Evolutionary conservation across 2,888 invertebrate species (phyloP).

Genomic region (Lingula anatina): DNA sequence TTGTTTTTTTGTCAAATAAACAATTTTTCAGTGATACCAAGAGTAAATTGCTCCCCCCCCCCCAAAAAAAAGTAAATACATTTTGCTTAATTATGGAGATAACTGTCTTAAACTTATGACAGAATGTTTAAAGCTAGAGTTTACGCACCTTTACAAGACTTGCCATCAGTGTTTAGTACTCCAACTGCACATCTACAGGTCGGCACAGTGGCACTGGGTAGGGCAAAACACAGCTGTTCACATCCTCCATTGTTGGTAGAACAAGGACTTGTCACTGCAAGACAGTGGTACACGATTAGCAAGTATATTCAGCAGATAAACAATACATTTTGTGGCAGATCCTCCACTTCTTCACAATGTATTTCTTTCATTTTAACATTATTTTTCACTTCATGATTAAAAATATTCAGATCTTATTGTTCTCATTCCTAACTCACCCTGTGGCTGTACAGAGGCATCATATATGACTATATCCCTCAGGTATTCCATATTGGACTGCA

Average conservation of each 20-base stretch:
- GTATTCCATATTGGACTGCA: conserved; percentile 78
- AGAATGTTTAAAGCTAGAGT: no score
- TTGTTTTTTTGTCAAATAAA: no score
- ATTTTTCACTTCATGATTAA: no score
- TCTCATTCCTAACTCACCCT: no score
- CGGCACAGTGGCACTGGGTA: conserved; percentile 58
- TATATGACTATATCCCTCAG: conserved; percentile 87
- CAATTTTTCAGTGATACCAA: no score
- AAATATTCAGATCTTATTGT: no score
- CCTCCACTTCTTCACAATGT: background rate
- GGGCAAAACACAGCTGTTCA: conserved; percentile 92
- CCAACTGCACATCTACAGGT: conserved; percentile 93
- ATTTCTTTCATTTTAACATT: background rate
- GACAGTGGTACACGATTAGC: background rate
- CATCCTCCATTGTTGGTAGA: conserved; percentile 57
- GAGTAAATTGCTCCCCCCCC: no score
- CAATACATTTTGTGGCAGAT: background rate
- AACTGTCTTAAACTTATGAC: no score
- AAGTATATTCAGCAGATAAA: background rate
- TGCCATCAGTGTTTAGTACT: conserved; percentile 58
- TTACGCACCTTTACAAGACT: conserved; percentile 63
- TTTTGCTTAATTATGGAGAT: no score
- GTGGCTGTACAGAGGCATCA: conserved; percentile 85
- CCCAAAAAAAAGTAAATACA: no score
- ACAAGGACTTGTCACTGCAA: conserved; percentile 14